These are phyloP conservation scores for Parazoanthus darwini DNA, from an alignment of 92 coral and sea anemone species.

Conservation along the genomic window DNA sequence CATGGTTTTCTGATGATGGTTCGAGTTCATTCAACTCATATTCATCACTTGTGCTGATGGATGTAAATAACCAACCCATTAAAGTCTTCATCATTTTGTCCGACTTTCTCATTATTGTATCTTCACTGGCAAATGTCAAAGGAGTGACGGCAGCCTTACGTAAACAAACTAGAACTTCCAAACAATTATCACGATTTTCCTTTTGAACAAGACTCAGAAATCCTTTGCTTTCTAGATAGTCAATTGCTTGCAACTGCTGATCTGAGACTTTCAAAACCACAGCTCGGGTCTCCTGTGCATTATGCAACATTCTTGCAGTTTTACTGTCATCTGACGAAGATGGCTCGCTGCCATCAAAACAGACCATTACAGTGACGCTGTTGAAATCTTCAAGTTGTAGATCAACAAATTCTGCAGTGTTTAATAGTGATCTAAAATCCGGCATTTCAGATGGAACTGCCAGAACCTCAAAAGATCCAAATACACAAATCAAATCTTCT, in stretches of 20 bases:
- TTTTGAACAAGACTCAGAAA: slow-evolving; percentile 58
- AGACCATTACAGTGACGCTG: slow-evolving; percentile 36
- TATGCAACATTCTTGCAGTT: background rate
- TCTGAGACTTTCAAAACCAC: slow-evolving; percentile 27
- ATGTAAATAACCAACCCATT: slow-evolving; percentile 70
- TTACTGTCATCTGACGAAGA: slow-evolving; percentile 10
- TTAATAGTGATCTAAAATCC: slow-evolving; percentile 22
- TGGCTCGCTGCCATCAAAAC: slow-evolving; percentile 7
- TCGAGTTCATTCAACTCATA: background rate
- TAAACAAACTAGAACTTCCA: slow-evolving; percentile 74
- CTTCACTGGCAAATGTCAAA: slow-evolving; percentile 69
- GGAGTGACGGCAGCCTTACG: slow-evolving; percentile 66
- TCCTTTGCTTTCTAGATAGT: slow-evolving; percentile 68
- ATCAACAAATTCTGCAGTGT: slow-evolving; percentile 12
- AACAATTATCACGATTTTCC: slow-evolving; percentile 40
- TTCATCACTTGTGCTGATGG: background rate
- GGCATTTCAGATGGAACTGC: slow-evolving; percentile 24
- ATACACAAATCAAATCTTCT: slow-evolving; percentile 16
- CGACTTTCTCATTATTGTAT: slow-evolving; percentile 54
- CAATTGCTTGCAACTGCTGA: slow-evolving; percentile 66
- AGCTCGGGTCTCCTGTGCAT: background rate
- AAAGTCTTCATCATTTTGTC: slow-evolving; percentile 72
- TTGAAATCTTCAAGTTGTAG: slow-evolving; percentile 26
- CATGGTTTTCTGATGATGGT: slow-evolving; percentile 39
- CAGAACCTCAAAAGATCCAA: slow-evolving; percentile 31